phyloP scores from a whole-genome alignment of 2,888 invertebrate species.

The Crossocerus cetratus region DNA sequence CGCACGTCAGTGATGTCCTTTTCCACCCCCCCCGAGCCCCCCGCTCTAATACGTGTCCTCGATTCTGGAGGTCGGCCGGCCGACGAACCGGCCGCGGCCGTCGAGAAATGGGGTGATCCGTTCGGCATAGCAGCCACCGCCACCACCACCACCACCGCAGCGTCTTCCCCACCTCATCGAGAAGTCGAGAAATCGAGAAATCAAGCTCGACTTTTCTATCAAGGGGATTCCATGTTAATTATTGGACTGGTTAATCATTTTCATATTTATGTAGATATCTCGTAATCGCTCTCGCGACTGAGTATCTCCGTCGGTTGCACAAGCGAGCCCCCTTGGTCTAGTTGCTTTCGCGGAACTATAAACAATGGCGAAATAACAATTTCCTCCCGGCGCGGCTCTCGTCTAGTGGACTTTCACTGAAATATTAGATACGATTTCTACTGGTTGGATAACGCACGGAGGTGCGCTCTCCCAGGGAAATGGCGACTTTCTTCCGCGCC shows the following conservation, averaged over 20 bases:
- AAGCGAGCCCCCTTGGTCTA: slow-evolving; percentile 7
- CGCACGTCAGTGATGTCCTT: slow-evolving; percentile 49
- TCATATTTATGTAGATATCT: no score
- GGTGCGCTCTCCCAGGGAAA: background rate
- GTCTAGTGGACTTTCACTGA: slow-evolving; percentile 19
- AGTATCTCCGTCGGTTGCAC: background rate
- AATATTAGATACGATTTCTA: slow-evolving; percentile 16
- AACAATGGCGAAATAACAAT: slow-evolving; percentile 26
- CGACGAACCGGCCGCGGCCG: slow-evolving; percentile 45
- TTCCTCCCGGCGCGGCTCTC: background rate
- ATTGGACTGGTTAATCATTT: no score
- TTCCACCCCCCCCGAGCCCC: slow-evolving; percentile 47
- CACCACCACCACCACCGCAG: background rate
- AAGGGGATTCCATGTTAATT: no score
- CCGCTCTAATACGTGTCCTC: slow-evolving; percentile 53
- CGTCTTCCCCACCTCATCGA: slow-evolving; percentile 17
- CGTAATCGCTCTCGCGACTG: no score
- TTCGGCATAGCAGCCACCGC: slow-evolving; percentile 25
- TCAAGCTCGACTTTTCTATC: no score
- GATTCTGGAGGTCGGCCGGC: slow-evolving; percentile 58
- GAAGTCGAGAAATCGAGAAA: no score
- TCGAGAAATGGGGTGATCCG: slow-evolving; percentile 51
- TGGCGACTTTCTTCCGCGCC: background rate
- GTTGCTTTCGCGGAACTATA: slow-evolving; percentile 6
- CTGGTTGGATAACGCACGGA: slow-evolving; percentile 16